Evolutionary conservation across 2,113 vertebrate genomes (phyloP).

Genomic region (Hymenochirus boettgeri): DNA sequence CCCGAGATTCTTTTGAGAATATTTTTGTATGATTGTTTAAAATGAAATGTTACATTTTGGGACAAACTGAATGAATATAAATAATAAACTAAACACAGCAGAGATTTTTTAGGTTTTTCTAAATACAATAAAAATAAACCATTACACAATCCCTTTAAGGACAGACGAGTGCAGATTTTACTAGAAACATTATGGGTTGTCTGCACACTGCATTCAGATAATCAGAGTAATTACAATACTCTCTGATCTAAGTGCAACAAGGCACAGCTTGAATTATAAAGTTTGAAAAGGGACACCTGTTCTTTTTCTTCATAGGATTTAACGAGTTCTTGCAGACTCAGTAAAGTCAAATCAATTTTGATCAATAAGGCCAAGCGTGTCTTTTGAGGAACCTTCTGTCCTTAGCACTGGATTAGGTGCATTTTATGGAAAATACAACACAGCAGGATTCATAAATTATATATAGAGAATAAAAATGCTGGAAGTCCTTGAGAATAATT

Average conservation of each 20-base stretch:
- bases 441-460: slow-evolving; percentile 23
- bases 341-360: slow-evolving; percentile 63
- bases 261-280: slow-evolving; percentile 52
- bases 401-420: slow-evolving; percentile 61
- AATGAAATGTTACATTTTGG: too few relatives aligned
- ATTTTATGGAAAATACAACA: slow-evolving; percentile 22
- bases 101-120: too few relatives aligned
- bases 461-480: slow-evolving; percentile 34
- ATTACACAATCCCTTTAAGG: too few relatives aligned
- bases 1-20: too few relatives aligned
- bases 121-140: too few relatives aligned
- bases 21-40: too few relatives aligned
- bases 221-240: slow-evolving; percentile 44
- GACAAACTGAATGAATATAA: too few relatives aligned
- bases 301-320: slow-evolving; percentile 64
- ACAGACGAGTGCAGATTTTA: neutral
- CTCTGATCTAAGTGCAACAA: slow-evolving; percentile 47
- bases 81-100: too few relatives aligned
- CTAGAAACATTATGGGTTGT: neutral
- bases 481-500: too few relatives aligned
- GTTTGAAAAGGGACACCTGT: slow-evolving; percentile 58
- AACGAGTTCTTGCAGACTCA: slow-evolving; percentile 61
- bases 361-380: slow-evolving; percentile 68
- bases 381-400: slow-evolving; percentile 63
- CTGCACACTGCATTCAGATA: slow-evolving; percentile 6